Evolutionary conservation across 1,140 invertebrate species (phyloP).

Genomic region (Harpegnathos saltator): DNA sequence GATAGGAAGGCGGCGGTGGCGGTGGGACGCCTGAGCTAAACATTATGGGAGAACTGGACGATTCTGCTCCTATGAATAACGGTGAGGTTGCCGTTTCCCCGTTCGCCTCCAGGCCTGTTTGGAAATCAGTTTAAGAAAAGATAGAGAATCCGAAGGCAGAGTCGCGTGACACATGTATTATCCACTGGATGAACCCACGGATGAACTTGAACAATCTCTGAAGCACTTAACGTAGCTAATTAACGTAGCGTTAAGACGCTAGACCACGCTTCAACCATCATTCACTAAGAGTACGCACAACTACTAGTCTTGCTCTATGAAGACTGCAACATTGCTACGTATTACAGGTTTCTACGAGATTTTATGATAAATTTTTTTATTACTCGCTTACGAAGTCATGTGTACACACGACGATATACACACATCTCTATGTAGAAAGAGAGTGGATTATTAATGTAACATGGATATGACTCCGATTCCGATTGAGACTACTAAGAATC

Average conservation of each 20-base stretch:
- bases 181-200: constrained; percentile 18
- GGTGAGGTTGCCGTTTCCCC: constrained; percentile 85
- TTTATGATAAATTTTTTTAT: constrained; percentile 17
- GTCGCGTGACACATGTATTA: not conserved
- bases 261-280: constrained; percentile 13
- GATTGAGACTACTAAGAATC: no score
- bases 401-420: not conserved
- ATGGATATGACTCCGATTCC: not conserved
- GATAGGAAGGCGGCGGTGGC: constrained; percentile 85
- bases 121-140: constrained; percentile 73
- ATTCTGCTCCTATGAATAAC: constrained; percentile 84
- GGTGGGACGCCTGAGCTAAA: constrained; percentile 82
- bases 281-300: constrained; percentile 24
- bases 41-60: constrained; percentile 86
- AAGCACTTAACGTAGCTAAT: no score
- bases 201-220: constrained; percentile 16
- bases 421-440: not conserved
- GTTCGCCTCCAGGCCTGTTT: constrained; percentile 85
- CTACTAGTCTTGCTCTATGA: constrained; percentile 13
- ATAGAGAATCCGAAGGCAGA: constrained; percentile 31
- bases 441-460: constrained; percentile 11
- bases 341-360: constrained; percentile 12
- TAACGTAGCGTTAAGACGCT: not conserved
- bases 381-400: not conserved
- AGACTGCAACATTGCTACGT: constrained; percentile 22